Conservation (phyloP, 2,113 vertebrate species). For the Perca fluviatilis region DNA sequence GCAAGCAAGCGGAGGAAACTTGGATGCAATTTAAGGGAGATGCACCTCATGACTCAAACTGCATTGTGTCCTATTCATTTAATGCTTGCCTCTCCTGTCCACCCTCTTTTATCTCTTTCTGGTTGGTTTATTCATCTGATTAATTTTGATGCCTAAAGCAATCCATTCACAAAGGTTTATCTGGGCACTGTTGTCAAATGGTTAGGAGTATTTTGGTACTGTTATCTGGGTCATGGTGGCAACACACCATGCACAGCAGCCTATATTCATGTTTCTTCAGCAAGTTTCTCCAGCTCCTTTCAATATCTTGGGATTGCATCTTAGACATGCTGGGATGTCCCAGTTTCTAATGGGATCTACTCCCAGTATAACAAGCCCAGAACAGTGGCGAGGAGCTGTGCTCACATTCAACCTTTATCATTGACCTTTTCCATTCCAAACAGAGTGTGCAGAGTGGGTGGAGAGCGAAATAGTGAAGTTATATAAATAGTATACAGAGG, state of each 20-base stretch:
- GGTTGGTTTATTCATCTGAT: not conserved
- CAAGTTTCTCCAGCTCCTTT: not conserved
- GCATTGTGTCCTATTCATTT: slow-evolving; percentile 8
- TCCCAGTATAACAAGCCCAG: not conserved
- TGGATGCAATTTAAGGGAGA: too few relatives aligned
- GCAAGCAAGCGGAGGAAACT: too few relatives aligned
- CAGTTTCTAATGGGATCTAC: slow-evolving; percentile 9
- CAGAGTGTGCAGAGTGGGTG: not conserved
- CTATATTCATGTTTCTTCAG: not conserved
- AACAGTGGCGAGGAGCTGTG: not conserved
- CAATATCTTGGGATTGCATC: slow-evolving; percentile 1
- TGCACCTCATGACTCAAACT: not conserved
- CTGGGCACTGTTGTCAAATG: not conserved
- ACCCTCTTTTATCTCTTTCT: not conserved
- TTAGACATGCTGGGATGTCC: not conserved
- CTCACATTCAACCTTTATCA: not conserved
- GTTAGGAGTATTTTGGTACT: not conserved
- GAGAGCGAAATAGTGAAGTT: not conserved
- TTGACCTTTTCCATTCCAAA: slow-evolving; percentile 15
- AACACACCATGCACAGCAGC: not conserved
- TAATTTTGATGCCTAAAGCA: not conserved
- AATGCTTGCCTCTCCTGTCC: not conserved
- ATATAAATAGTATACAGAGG: not conserved
- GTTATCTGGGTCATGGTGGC: slow-evolving; percentile 2
- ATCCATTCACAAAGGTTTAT: not conserved